Conservation (phyloP, 2,888 invertebrate genomes). For the Acanthosoma haemorrhoidale region DNA sequence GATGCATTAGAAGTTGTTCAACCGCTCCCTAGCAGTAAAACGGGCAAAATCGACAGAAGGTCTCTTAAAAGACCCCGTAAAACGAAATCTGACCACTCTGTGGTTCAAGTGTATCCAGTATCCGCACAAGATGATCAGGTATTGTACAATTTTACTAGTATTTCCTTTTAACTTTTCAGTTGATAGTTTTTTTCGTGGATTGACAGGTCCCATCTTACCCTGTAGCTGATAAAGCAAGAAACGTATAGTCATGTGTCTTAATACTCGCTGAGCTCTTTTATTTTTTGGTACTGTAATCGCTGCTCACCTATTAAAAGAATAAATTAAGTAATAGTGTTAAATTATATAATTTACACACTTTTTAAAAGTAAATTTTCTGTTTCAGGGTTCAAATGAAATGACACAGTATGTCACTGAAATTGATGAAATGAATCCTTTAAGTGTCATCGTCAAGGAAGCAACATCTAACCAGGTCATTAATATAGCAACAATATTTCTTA, state of each 20-base stretch:
- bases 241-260: too few species aligned
- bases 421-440: constrained; percentile 37
- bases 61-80: constrained; percentile 44
- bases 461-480: constrained; percentile 34
- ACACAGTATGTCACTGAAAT: constrained; percentile 34
- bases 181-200: neutral
- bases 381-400: constrained; percentile 23
- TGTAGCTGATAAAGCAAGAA: too few species aligned
- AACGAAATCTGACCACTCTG: constrained; percentile 24
- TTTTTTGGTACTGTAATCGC: too few species aligned
- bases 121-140: constrained; percentile 22
- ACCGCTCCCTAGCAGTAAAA: constrained; percentile 35
- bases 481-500: neutral
- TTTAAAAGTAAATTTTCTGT: too few species aligned
- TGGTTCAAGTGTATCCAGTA: constrained; percentile 22
- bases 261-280: too few species aligned
- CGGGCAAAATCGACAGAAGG: constrained; percentile 41
- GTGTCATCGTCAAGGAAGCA: constrained; percentile 38
- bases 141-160: neutral
- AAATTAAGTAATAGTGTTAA: too few species aligned
- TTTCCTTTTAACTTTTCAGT: neutral
- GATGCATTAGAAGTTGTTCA: constrained; percentile 36
- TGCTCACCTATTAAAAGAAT: too few species aligned
- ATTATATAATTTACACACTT: too few species aligned
- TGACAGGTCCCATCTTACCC: neutral